Conservation (phyloP, 2,797 vertebrate species). For the Sciaenops ocellatus region DNA sequence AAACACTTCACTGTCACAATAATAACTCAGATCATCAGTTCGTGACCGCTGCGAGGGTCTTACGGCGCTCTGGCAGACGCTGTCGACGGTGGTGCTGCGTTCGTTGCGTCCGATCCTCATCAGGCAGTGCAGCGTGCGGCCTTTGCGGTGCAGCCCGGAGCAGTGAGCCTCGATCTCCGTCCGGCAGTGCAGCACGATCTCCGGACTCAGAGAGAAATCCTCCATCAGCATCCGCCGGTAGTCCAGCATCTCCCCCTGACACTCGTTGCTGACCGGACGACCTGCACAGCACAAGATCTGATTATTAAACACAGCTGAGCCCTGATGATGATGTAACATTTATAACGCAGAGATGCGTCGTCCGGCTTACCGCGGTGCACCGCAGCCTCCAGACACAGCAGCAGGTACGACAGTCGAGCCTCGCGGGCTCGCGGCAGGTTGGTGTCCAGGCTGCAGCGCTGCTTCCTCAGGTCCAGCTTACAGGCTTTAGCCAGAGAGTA, state of each 20-base stretch:
- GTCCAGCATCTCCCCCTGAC: conserved; percentile 96
- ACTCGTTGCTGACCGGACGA: conserved; percentile 79
- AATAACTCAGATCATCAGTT: too few species aligned
- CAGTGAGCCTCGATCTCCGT: conserved; percentile 95
- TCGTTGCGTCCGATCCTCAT: conserved; percentile 92
- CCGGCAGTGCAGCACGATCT: conserved; percentile 96
- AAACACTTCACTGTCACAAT: not conserved
- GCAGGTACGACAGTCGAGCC: conserved; percentile 93
- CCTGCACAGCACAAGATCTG: conserved; percentile 3
- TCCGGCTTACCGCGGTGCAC: conserved; percentile 90
- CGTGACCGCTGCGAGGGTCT: conserved; percentile 63
- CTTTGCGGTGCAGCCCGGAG: conserved; percentile 93
- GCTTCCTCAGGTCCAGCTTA: conserved; percentile 93
- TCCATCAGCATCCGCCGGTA: conserved; percentile 98
- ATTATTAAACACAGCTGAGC: not conserved
- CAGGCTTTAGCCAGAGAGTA: conserved; percentile 97
- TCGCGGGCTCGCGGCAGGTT: conserved; percentile 93
- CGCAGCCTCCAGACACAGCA: conserved; percentile 94
- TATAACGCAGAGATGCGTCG: not conserved
- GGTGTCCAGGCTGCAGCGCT: conserved; percentile 93
- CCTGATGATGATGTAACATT: not conserved
- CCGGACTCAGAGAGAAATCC: conserved; percentile 95
- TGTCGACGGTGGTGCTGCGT: conserved; percentile 88
- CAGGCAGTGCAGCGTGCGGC: conserved; percentile 94
- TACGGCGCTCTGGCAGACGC: conserved; percentile 92